phyloP scores from a whole-genome alignment of 2,888 invertebrate species.

The Zygothrica quintamaculata region DNA sequence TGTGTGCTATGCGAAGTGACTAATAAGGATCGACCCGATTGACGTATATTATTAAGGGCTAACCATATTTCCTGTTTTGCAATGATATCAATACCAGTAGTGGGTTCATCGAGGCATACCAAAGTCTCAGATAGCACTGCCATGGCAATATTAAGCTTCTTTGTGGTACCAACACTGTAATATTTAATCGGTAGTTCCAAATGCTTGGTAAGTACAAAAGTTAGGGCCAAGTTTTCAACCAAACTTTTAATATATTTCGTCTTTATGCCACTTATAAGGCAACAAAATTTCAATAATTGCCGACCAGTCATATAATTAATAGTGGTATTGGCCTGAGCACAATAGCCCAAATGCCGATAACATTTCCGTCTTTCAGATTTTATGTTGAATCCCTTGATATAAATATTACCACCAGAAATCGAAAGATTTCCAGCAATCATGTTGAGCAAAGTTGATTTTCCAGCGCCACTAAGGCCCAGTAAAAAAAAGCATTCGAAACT shows the following conservation, averaged over 20 bases:
- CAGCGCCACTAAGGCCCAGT: slow-evolving; percentile 92
- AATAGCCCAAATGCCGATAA: slow-evolving; percentile 87
- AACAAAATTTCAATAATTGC: slow-evolving; percentile 87
- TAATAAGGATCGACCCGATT: slow-evolving; percentile 89
- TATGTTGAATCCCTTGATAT: slow-evolving; percentile 86
- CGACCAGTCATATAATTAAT: slow-evolving; percentile 88
- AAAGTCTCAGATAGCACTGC: slow-evolving; percentile 88
- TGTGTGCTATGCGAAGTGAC: slow-evolving; percentile 93
- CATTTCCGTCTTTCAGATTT: slow-evolving; percentile 85
- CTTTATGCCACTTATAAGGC: slow-evolving; percentile 87
- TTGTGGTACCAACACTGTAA: slow-evolving; percentile 89
- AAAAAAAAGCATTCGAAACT: slow-evolving; percentile 91
- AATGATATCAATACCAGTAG: slow-evolving; percentile 85
- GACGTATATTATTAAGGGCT: slow-evolving; percentile 87
- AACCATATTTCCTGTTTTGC: slow-evolving; percentile 90
- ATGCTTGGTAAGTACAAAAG: slow-evolving; percentile 86
- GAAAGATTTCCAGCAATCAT: slow-evolving; percentile 92
- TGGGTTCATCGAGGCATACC: slow-evolving; percentile 89
- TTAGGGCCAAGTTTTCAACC: slow-evolving; percentile 79
- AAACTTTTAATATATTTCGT: slow-evolving; percentile 70
- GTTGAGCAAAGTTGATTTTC: slow-evolving; percentile 93
- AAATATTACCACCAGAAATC: slow-evolving; percentile 89
- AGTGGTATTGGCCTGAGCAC: slow-evolving; percentile 89
- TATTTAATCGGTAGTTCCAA: slow-evolving; percentile 86
- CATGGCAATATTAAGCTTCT: slow-evolving; percentile 89